A percentile compares a stretch with the other conserved stretches of the same genome.
phyloP scores from a whole-genome alignment of 2,888 invertebrate species.

The Ophion obscuratus region DNA sequence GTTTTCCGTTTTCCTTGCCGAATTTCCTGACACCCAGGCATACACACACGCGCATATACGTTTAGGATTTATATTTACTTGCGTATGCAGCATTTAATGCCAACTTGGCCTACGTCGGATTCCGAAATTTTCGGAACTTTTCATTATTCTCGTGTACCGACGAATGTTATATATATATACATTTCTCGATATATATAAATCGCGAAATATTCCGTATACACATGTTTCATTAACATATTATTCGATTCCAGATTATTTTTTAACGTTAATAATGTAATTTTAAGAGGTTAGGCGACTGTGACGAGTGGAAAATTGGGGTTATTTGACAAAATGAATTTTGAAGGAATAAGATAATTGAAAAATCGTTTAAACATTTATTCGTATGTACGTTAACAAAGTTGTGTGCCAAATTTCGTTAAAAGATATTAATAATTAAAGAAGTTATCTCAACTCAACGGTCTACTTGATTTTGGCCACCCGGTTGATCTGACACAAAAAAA shows the following conservation, averaged over 20 bases:
- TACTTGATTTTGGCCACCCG: too few relatives aligned
- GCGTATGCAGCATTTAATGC: slow-evolving; percentile 14
- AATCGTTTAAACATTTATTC: too few relatives aligned
- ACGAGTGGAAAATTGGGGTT: too few relatives aligned
- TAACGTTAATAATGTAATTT: background rate
- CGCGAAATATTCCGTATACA: background rate
- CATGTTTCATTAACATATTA: background rate
- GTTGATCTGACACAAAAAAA: too few relatives aligned
- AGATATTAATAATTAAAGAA: too few relatives aligned
- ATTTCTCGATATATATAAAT: background rate
- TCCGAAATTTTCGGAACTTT: background rate
- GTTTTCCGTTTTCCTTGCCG: slow-evolving; percentile 66
- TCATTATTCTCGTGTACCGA: background rate
- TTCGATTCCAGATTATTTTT: background rate
- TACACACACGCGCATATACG: background rate
- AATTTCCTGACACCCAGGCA: slow-evolving; percentile 63
- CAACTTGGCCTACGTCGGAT: slow-evolving; percentile 21
- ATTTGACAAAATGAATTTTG: too few relatives aligned
- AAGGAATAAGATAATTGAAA: too few relatives aligned
- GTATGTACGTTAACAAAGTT: too few relatives aligned
- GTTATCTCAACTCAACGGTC: too few relatives aligned
- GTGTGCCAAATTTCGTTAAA: too few relatives aligned
- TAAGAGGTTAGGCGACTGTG: background rate
- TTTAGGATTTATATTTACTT: slow-evolving; percentile 31
- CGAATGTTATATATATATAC: background rate